A percentile compares a stretch with the other conserved stretches of the same genome.
Evolutionary conservation across 1,140 invertebrate genomes (phyloP).

Genomic region (Aphelinus certus): DNA sequence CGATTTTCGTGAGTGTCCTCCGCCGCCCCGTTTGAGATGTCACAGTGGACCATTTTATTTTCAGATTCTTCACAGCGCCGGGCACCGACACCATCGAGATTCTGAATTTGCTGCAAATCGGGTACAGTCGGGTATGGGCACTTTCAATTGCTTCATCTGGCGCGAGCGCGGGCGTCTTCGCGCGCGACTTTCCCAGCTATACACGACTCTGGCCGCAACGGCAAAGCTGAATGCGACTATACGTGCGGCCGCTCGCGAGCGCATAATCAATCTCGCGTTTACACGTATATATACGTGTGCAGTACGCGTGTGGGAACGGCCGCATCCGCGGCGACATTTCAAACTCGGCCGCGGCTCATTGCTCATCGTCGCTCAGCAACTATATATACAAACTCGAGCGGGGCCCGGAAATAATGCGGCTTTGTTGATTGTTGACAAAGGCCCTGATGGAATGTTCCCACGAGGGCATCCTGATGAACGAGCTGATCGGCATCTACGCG

Average conservation of each 20-base stretch:
- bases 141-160: background rate
- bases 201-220: background rate
- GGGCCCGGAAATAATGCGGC: too few relatives aligned
- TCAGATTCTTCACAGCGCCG: conserved; percentile 68
- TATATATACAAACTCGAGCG: too few relatives aligned
- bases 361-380: background rate
- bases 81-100: conserved; percentile 74
- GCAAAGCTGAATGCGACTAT: too few relatives aligned
- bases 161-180: too few relatives aligned
- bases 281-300: too few relatives aligned
- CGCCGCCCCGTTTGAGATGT: too few relatives aligned
- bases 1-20: too few relatives aligned
- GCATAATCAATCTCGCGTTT: too few relatives aligned
- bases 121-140: conserved; percentile 74
- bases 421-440: conserved; percentile 25
- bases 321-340: too few relatives aligned
- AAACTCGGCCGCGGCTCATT: background rate
- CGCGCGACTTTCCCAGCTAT: background rate
- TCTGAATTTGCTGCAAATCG: conserved; percentile 73
- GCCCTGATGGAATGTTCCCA: conserved; percentile 68
- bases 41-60: conserved; percentile 31
- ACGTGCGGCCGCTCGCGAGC: too few relatives aligned
- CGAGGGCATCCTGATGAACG: conserved; percentile 73
- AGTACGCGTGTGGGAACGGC: too few relatives aligned
- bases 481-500: conserved; percentile 69